Evolutionary conservation across 1,140 invertebrate genomes (phyloP).

Genomic region (Orchestia grillus): DNA sequence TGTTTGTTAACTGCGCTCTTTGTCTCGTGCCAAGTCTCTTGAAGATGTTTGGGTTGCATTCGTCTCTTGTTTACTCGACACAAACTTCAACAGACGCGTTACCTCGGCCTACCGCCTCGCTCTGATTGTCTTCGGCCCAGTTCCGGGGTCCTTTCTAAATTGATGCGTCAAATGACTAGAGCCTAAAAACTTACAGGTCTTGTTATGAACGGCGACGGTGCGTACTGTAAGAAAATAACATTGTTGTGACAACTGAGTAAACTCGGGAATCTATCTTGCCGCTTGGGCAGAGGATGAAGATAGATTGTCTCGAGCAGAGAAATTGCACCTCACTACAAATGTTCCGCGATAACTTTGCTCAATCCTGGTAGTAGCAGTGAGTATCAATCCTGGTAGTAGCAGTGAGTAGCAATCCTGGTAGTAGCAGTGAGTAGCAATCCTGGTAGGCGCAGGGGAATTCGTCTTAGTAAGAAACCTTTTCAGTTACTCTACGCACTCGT

Average conservation of each 20-base stretch:
- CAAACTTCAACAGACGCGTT: not conserved
- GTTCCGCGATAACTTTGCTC: not conserved
- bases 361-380: not conserved
- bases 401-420: not conserved
- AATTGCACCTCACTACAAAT: not conserved
- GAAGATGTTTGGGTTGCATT: slow-evolving; percentile 22
- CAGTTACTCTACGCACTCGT: not conserved
- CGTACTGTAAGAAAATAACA: not conserved
- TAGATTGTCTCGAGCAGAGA: too few relatives aligned
- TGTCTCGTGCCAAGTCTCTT: slow-evolving; percentile 1
- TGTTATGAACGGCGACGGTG: not conserved
- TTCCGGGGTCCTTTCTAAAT: not conserved
- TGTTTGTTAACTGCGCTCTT: slow-evolving; percentile 23
- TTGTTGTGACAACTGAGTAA: not conserved
- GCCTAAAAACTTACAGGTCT: not conserved
- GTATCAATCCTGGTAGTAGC: not conserved
- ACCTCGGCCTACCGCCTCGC: not conserved
- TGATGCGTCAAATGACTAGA: not conserved
- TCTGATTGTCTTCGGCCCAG: not conserved
- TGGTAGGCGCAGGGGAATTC: not conserved
- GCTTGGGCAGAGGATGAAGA: not conserved
- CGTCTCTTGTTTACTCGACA: not conserved
- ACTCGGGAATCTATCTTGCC: not conserved
- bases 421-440: not conserved
- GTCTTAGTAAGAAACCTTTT: not conserved